A percentile compares a stretch with the other conserved stretches of the same genome.
phyloP scores from a whole-genome alignment of 2,113 vertebrate genomes.

The Microtus pennsylvanicus region DNA sequence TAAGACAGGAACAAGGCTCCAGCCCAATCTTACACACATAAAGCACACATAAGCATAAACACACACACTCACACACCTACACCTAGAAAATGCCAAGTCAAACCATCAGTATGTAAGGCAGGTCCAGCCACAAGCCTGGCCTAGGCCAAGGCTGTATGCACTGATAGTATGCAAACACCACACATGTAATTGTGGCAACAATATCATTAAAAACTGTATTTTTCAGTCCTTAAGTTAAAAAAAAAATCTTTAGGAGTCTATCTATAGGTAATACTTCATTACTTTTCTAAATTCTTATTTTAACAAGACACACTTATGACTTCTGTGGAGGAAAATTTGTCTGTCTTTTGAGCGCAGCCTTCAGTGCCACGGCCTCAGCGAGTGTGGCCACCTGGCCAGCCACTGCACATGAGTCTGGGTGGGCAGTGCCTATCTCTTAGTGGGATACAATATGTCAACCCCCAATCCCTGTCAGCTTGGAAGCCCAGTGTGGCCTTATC shows the following conservation, averaged over 20 bases:
- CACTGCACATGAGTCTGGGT: not conserved
- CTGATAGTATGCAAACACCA: not conserved
- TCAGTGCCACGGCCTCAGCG: not conserved
- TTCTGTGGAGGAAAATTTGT: not conserved
- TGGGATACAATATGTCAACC: no score
- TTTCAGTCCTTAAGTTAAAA: not conserved
- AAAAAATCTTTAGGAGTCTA: not conserved
- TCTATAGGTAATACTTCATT: not conserved
- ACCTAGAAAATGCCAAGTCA: not conserved
- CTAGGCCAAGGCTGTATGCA: not conserved
- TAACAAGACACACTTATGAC: not conserved
- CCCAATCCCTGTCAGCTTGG: not conserved
- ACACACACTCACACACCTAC: not conserved
- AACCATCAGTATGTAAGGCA: not conserved
- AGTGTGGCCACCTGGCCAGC: not conserved
- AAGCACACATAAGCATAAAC: not conserved
- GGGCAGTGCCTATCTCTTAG: not conserved
- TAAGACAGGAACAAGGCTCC: not conserved
- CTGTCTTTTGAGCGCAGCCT: not conserved
- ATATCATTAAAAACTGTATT: rapidly evolving
- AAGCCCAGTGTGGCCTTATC: not conserved
- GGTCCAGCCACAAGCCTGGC: not conserved
- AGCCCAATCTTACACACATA: not conserved
- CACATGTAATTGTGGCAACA: no score
- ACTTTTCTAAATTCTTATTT: not conserved